These are phyloP conservation scores for Drosophila austrosaltans DNA, from an alignment of 2,888 invertebrate genomes.

Conservation along the genomic window DNA sequence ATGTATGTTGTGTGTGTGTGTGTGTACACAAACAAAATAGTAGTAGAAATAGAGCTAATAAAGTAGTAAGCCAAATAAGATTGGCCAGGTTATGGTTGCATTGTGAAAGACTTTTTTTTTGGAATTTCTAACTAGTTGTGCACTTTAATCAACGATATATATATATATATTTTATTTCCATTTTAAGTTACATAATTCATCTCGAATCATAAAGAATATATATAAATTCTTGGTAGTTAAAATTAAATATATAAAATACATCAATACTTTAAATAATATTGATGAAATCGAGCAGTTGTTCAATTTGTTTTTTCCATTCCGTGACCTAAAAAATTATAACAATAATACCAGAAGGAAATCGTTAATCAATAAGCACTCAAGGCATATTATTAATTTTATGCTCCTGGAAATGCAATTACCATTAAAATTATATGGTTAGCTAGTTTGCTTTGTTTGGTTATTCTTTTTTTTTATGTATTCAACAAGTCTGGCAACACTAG, in stretches of 20 bases:
- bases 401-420: slow-evolving; percentile 28
- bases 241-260: too few species aligned
- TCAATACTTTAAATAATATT: too few species aligned
- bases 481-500: slow-evolving; percentile 48
- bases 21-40: not conserved
- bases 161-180: too few species aligned
- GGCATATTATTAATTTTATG: slow-evolving; percentile 31
- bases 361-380: slow-evolving; percentile 39
- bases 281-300: not conserved
- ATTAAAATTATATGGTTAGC: slow-evolving; percentile 27
- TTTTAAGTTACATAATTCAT: too few species aligned
- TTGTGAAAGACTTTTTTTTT: not conserved
- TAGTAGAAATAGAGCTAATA: slow-evolving; percentile 39
- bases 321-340: not conserved
- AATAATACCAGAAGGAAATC: slow-evolving; percentile 18
- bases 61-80: slow-evolving; percentile 43
- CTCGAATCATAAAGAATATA: too few species aligned
- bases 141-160: too few species aligned
- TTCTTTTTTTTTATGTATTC: slow-evolving; percentile 12
- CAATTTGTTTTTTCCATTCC: slow-evolving; percentile 20
- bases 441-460: not conserved
- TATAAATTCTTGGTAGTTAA: too few species aligned
- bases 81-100: slow-evolving; percentile 2
- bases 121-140: not conserved
- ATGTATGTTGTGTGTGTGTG: not conserved